Percentiles rank a stretch among this genome's conserved stretches.
These are phyloP conservation scores for Sussaba pulchella DNA, from an alignment of 2,888 invertebrate genomes.

Conservation along the genomic window DNA sequence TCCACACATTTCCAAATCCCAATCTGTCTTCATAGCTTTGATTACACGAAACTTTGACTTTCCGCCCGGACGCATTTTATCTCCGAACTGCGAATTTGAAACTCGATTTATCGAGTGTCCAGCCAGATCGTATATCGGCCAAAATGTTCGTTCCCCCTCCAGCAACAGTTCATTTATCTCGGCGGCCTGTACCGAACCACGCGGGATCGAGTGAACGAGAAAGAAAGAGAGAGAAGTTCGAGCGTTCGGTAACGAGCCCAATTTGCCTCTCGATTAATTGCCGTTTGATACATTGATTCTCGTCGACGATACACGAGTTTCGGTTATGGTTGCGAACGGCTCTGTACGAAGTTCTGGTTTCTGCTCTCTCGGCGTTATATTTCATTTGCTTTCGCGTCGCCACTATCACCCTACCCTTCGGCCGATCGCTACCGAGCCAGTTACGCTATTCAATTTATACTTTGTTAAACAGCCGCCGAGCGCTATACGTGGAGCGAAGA, in stretches of 20 bases:
- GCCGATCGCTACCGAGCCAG: constrained; percentile 19
- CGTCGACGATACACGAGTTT: constrained; percentile 56
- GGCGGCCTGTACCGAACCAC: neutral
- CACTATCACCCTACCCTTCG: constrained; percentile 51
- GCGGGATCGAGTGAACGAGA: constrained; percentile 23
- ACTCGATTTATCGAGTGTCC: constrained; percentile 19
- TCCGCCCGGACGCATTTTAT: neutral
- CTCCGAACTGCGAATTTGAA: constrained; percentile 4
- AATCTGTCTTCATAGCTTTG: constrained; percentile 27
- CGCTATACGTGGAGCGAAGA: constrained; percentile 9
- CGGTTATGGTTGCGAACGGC: constrained; percentile 31
- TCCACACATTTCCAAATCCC: constrained; percentile 21
- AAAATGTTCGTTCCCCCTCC: constrained; percentile 13
- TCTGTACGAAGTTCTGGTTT: neutral
- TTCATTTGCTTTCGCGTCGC: constrained; percentile 56
- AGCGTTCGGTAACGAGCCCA: constrained; percentile 61
- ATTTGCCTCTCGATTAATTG: constrained; percentile 67
- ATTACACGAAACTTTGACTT: constrained; percentile 40
- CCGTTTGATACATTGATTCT: constrained; percentile 65
- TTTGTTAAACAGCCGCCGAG: constrained; percentile 36
- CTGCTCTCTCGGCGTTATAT: constrained; percentile 58
- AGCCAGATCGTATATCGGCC: neutral
- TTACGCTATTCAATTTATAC: constrained; percentile 54
- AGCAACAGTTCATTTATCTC: constrained; percentile 37
- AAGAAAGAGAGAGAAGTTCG: constrained; percentile 20